Percentiles rank a stretch among this genome's conserved stretches.
Conservation (phyloP, 2,797 vertebrate genomes). For the Numenius phaeopus region DNA sequence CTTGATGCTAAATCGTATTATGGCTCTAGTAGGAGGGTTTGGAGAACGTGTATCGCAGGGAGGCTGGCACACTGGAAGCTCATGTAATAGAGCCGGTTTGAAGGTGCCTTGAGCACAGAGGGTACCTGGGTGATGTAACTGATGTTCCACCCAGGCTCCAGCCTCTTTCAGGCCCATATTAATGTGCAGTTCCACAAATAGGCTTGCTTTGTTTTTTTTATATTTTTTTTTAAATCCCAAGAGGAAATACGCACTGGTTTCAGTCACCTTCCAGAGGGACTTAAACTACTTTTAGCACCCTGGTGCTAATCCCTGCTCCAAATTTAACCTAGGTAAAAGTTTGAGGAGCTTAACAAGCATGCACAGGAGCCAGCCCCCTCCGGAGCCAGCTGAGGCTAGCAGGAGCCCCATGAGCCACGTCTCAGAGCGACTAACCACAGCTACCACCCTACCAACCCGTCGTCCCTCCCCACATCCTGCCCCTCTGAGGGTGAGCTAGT, state of each 20-base stretch:
- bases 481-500: neutral
- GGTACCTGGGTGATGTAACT: neutral
- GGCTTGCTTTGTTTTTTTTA: no score
- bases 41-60: fast-evolving
- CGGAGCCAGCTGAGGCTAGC: neutral
- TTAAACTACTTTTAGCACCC: neutral
- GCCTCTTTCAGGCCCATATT: neutral
- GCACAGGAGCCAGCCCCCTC: neutral
- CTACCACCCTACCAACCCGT: neutral
- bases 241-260: neutral
- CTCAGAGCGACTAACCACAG: neutral
- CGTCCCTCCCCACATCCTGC: neutral
- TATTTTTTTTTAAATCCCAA: neutral
- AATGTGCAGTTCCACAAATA: neutral
- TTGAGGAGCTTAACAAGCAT: neutral
- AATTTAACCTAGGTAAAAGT: neutral
- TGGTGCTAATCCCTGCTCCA: neutral
- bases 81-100: fast-evolving
- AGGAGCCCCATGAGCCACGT: neutral
- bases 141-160: neutral
- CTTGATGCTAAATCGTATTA: fast-evolving
- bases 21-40: neutral
- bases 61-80: neutral
- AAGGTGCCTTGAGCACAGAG: neutral
- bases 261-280: neutral